Evolutionary conservation across 2,888 invertebrate species (phyloP), one percentile per base, ranked within the genome.

Genomic region (Catocala fraxini): DNA sequence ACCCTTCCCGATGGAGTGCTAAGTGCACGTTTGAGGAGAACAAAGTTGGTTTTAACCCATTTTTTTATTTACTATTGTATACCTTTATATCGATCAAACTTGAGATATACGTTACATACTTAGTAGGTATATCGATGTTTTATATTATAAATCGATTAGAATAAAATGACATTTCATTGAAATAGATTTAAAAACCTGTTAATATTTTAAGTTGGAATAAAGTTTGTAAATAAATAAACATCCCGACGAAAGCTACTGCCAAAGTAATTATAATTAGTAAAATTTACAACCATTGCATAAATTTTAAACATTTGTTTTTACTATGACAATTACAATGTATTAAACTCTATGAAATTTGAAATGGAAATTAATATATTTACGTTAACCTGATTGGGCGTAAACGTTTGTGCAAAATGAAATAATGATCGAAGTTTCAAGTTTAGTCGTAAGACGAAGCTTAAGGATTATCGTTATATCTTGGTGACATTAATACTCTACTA

Each of bases 101-200:
- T 61, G 48, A 58, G n/a, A 64, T 65, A 63, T 51, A 55, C 46
- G 49, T 75, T 63, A 70, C 42, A 39, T 65, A 71, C 52, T 64
- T 59, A 63, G 59, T 78, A 70, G 59, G 15, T 68, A 61, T 68
- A 77, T 79, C 67, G 70, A 78, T 77, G 69, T 79, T 78, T 78
- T 77, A 78, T 78, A 80, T 67, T 75, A 71, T 74, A 63, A 78
- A 73, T 73, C 64, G 68, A 70, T 70, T 73, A 79, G 66, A 63
- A 67, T 73, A 68, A 70, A 65, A 71, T 62, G 35, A 72, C 63
- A 79, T 73, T 78, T 73, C 70, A 72, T 70, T 69, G 68, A 57
- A 71, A 62, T 74, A 66, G 52, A 60, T 43, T 47, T 77, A 75
- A 77, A 61, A 67, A 12, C 67, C 61, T 69, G 68, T 71, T 71